Conservation (phyloP, 2,797 vertebrate species). For the Myotis findleyi region DNA sequence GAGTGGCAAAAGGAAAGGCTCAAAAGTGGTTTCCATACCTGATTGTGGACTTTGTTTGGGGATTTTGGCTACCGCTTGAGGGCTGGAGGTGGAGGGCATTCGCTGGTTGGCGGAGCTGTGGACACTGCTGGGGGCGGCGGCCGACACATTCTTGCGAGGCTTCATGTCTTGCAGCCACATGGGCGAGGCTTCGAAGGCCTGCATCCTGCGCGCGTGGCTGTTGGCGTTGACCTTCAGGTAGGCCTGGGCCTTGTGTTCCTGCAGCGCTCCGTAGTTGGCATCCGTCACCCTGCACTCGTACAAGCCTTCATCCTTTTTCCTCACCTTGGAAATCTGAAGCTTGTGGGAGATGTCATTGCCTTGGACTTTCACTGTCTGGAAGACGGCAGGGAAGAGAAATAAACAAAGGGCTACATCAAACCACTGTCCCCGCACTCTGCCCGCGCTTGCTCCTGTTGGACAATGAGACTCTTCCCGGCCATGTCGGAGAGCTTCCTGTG, state of each 20-base stretch:
- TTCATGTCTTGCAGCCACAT: slow-evolving; percentile 96
- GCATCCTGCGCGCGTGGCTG: slow-evolving; percentile 91
- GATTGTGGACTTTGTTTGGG: slow-evolving; percentile 94
- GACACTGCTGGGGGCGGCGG: slow-evolving; percentile 88
- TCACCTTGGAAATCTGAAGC: slow-evolving; percentile 96
- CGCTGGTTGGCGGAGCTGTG: slow-evolving; percentile 92
- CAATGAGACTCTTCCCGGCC: background rate
- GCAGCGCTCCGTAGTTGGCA: slow-evolving; percentile 95
- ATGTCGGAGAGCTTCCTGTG: background rate
- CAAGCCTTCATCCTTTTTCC: slow-evolving; percentile 95
- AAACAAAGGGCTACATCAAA: background rate
- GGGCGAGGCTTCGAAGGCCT: slow-evolving; percentile 94
- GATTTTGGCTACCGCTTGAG: slow-evolving; percentile 93
- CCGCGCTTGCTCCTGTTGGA: background rate
- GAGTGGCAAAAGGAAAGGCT: slow-evolving; percentile 82
- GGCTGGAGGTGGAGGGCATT: slow-evolving; percentile 91
- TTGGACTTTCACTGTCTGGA: slow-evolving; percentile 98
- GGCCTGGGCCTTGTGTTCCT: slow-evolving; percentile 96
- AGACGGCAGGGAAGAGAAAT: slow-evolving; percentile 67
- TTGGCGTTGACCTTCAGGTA: slow-evolving; percentile 94
- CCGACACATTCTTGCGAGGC: slow-evolving; percentile 92
- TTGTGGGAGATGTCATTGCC: slow-evolving; percentile 98
- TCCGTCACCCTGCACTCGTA: slow-evolving; percentile 97
- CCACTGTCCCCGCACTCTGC: background rate
- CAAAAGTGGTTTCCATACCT: slow-evolving; percentile 92